Conservation (phyloP, 1,140 invertebrate genomes). For the fruit fly (Drosophila melanogaster) region Release_6_plus_ISO1_MT NT_033777.3:31228001-31228500, state of each 20-base stretch:
- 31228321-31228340: slow-evolving; percentile 52
- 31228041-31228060: slow-evolving; percentile 14
- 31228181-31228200: slow-evolving; percentile 54
- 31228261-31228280: slow-evolving; percentile 23
- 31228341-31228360: slow-evolving; percentile 21
- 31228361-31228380: slow-evolving; percentile 35
- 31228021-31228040: slow-evolving; percentile 58
- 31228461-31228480: slow-evolving; percentile 16
- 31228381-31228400: slow-evolving; percentile 27
- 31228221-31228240: slow-evolving; percentile 74
- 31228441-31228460: slow-evolving; percentile 70
- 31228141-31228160: slow-evolving; percentile 29
- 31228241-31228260: slow-evolving; percentile 8
- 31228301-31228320: slow-evolving; percentile 50
- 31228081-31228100: slow-evolving; percentile 41
- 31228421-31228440: slow-evolving; percentile 78
- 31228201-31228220: slow-evolving; percentile 73
- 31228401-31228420: slow-evolving; percentile 53
- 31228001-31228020: slow-evolving; percentile 74
- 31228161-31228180: slow-evolving; percentile 35
- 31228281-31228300: slow-evolving; percentile 59
- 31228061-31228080: slow-evolving; percentile 19
- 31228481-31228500: slow-evolving; percentile 26
- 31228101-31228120: slow-evolving; percentile 75
- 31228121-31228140: slow-evolving; percentile 58